Conservation (phyloP, 2,888 invertebrate genomes). For the Sisyra nigra region DNA sequence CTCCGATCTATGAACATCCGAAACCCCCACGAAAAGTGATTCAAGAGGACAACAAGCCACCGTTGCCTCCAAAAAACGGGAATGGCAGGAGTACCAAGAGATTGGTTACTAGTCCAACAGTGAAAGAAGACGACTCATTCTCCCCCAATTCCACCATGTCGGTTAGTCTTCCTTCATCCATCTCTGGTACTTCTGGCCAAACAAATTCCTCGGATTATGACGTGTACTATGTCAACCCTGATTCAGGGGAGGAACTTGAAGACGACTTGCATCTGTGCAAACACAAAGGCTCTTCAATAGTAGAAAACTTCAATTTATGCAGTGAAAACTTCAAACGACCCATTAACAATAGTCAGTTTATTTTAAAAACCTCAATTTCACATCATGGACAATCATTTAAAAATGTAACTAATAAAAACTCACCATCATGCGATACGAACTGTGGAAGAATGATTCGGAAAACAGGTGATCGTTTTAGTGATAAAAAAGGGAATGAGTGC, state of each 20-base stretch:
- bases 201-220: slow-evolving; percentile 34
- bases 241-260: slow-evolving; percentile 5
- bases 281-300: slow-evolving; percentile 2
- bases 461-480: slow-evolving; percentile 13
- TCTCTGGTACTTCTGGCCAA: slow-evolving; percentile 34
- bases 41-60: slow-evolving; percentile 22
- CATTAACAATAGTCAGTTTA: slow-evolving; percentile 19
- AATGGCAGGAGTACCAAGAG: slow-evolving; percentile 43
- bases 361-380: slow-evolving; percentile 16
- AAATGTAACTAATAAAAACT: too few species aligned
- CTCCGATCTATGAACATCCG: slow-evolving; percentile 41
- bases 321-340: slow-evolving; percentile 16
- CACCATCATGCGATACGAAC: neutral
- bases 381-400: too few species aligned
- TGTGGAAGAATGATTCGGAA: slow-evolving; percentile 4
- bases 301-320: slow-evolving; percentile 4
- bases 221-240: slow-evolving; percentile 17
- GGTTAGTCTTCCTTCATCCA: slow-evolving; percentile 13
- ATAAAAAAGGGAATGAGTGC: slow-evolving; percentile 15
- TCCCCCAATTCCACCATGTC: slow-evolving; percentile 18
- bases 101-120: neutral
- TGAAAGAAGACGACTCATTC: slow-evolving; percentile 16
- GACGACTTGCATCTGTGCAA: slow-evolving; percentile 1
- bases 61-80: slow-evolving; percentile 46
- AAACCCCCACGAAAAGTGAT: slow-evolving; percentile 38